Evolutionary conservation across 2,797 vertebrate genomes (phyloP).

Genomic region (Tragelaphus oryx): DNA sequence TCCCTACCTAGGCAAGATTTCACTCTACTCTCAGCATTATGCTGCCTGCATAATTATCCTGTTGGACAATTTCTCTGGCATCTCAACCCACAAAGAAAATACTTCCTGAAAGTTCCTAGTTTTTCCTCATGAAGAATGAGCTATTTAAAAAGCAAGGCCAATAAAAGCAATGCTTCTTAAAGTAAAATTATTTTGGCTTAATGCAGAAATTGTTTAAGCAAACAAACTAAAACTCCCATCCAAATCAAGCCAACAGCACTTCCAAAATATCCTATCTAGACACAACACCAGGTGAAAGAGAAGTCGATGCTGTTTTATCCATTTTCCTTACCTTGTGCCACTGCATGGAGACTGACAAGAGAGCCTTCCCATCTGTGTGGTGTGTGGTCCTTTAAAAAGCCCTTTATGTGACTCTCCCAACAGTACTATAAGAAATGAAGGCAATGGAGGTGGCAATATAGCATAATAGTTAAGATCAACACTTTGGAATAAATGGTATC

Average conservation of each 20-base stretch:
- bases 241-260: neutral
- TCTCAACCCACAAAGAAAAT: neutral
- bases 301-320: neutral
- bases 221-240: neutral
- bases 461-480: neutral
- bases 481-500: neutral
- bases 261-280: neutral
- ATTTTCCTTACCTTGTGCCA: neutral
- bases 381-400: neutral
- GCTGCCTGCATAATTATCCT: neutral
- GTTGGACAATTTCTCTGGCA: neutral
- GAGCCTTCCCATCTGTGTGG: neutral
- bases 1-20: too few species aligned
- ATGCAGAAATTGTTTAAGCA: slow-evolving; percentile 12
- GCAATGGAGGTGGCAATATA: neutral
- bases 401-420: neutral
- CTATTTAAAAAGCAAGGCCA: neutral
- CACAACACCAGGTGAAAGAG: slow-evolving; percentile 4
- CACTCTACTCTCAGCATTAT: neutral
- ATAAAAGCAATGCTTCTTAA: neutral
- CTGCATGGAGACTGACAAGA: neutral
- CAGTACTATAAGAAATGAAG: neutral
- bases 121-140: neutral
- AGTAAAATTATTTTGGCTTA: slow-evolving; percentile 10
- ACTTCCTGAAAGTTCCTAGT: neutral